Conservation (phyloP, 2,113 vertebrate species). For the Panthera tigris region DNA sequence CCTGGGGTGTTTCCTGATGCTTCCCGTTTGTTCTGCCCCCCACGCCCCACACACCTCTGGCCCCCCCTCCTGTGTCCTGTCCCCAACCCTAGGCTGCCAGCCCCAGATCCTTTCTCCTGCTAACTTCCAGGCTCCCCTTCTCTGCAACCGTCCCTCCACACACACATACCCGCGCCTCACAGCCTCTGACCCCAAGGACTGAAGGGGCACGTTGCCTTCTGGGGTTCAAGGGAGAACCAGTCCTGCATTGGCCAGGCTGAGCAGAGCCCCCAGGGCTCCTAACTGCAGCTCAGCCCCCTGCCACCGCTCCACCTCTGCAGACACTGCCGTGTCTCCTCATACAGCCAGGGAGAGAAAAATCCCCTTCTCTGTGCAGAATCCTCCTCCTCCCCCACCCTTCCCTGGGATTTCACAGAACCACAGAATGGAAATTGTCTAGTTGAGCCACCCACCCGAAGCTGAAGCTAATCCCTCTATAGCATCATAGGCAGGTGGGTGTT, state of each 20-base stretch:
- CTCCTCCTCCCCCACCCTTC: not conserved
- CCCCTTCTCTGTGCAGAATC: not conserved
- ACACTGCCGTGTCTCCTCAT: not conserved
- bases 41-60: not conserved
- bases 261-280: not conserved
- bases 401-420: not conserved
- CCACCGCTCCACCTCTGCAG: not conserved
- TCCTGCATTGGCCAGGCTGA: not conserved
- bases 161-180: too few species aligned
- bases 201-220: not conserved
- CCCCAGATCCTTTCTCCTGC: not conserved
- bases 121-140: not conserved
- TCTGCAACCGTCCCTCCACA: not conserved
- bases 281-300: not conserved
- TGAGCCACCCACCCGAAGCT: slow-evolving; percentile 43
- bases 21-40: not conserved
- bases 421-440: not conserved
- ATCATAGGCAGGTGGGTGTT: slow-evolving; percentile 53
- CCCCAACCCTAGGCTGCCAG: not conserved
- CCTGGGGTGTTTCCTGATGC: not conserved
- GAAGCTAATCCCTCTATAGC: not conserved
- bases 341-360: not conserved
- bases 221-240: not conserved
- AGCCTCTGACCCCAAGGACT: not conserved
- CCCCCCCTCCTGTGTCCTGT: fast-evolving